Conservation (phyloP, 1,140 invertebrate genomes). For the Euborellia annulipes region DNA sequence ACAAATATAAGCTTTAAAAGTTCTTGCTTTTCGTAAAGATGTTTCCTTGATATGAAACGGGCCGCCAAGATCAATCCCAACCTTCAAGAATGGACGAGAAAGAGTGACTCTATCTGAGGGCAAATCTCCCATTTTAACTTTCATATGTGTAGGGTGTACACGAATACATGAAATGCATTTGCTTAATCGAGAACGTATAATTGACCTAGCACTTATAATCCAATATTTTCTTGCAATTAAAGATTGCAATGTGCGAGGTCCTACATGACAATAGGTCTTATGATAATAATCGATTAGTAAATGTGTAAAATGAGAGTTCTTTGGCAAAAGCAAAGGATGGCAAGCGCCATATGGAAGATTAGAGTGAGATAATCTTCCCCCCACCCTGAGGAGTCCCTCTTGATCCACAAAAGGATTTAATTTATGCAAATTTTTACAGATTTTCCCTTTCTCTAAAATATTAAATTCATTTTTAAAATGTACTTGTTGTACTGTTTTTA, state of each 20-base stretch:
- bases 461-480: too few species aligned
- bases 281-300: slow-evolving; percentile 12
- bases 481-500: too few species aligned
- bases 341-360: slow-evolving; percentile 19
- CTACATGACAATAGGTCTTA: slow-evolving; percentile 5
- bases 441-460: too few species aligned
- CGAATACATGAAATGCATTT: slow-evolving; percentile 20
- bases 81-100: slow-evolving; percentile 14
- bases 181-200: slow-evolving; percentile 15
- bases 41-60: slow-evolving; percentile 21
- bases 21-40: slow-evolving; percentile 10
- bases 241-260: slow-evolving; percentile 9
- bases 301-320: slow-evolving; percentile 16
- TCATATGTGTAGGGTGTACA: slow-evolving; percentile 6
- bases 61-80: slow-evolving; percentile 22
- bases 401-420: slow-evolving; percentile 24
- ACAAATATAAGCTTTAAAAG: slow-evolving; percentile 14
- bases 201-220: slow-evolving; percentile 16
- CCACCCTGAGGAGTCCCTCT: slow-evolving; percentile 25
- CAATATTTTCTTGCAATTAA: slow-evolving; percentile 16
- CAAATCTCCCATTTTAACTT: slow-evolving; percentile 22
- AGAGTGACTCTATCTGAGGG: slow-evolving; percentile 17
- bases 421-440: too few species aligned
- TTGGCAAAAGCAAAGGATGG: slow-evolving; percentile 26
- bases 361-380: slow-evolving; percentile 22